Evolutionary conservation across 2,113 vertebrate species (phyloP).

Genomic region (Mugil cephalus): DNA sequence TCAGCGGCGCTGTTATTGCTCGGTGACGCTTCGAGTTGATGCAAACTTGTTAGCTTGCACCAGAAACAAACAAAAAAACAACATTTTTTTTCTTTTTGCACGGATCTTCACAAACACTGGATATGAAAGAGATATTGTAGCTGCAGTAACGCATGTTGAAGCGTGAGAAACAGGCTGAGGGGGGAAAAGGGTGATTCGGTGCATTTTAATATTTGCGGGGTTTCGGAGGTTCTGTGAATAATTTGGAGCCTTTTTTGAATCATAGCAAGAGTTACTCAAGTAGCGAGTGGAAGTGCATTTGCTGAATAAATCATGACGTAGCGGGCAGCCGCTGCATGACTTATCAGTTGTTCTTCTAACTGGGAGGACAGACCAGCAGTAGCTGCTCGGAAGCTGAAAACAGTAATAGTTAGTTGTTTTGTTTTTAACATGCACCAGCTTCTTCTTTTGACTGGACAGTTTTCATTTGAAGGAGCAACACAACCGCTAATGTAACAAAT

Average conservation of each 20-base stretch:
- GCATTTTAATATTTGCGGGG: neutral
- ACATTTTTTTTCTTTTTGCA: no score
- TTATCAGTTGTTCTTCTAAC: constrained; percentile 13
- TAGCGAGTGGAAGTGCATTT: constrained; percentile 21
- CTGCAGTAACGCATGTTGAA: no score
- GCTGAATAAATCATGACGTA: constrained; percentile 61
- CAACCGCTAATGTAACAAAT: constrained; percentile 4
- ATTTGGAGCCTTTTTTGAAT: neutral
- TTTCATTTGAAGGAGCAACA: neutral
- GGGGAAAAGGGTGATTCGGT: neutral
- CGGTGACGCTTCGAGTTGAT: no score
- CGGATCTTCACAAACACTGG: no score
- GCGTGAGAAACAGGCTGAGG: no score
- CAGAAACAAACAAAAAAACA: no score
- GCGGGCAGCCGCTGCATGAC: constrained; percentile 19
- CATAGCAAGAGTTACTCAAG: neutral
- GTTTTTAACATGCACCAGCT: neutral
- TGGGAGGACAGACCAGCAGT: neutral
- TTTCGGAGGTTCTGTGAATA: neutral
- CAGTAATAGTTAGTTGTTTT: neutral
- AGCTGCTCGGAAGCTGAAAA: constrained; percentile 4
- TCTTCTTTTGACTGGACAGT: neutral
- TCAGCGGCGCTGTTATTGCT: neutral
- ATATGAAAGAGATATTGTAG: no score
- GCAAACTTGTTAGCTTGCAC: no score